These are phyloP conservation scores for Thalpophila matura DNA, from an alignment of 2,888 invertebrate species.

Conservation along the genomic window DNA sequence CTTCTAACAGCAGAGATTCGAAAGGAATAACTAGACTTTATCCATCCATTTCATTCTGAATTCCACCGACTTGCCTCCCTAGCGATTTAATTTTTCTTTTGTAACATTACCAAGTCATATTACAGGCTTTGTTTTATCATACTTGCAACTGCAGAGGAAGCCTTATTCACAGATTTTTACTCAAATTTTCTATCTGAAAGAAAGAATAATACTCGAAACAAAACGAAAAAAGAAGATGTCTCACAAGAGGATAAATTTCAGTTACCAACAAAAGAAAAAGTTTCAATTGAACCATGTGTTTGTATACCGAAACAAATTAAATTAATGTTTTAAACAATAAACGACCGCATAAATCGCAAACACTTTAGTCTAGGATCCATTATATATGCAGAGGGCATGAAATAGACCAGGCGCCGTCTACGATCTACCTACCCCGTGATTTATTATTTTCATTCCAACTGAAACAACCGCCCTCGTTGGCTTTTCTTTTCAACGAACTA, in stretches of 20 bases:
- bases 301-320: constrained; percentile 38
- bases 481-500: constrained; percentile 74
- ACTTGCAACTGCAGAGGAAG: constrained; percentile 40
- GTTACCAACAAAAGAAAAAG: constrained; percentile 17
- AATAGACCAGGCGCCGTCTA: constrained; percentile 79
- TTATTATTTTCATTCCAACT: constrained; percentile 85
- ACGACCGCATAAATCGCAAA: constrained; percentile 66
- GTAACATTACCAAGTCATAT: constrained; percentile 58
- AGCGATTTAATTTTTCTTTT: constrained; percentile 56
- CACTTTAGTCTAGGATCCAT: constrained; percentile 68
- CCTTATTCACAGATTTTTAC: constrained; percentile 36
- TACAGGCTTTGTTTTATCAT: constrained; percentile 53
- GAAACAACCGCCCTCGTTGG: constrained; percentile 76
- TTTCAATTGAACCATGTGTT: constrained; percentile 19
- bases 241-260: constrained; percentile 10
- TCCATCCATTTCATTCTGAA: constrained; percentile 42
- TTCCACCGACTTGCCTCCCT: constrained; percentile 31
- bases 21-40: constrained; percentile 41
- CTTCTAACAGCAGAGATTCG: constrained; percentile 28
- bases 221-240: constrained; percentile 17
- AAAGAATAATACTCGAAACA: constrained; percentile 20
- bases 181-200: constrained; percentile 4
- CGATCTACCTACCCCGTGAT: constrained; percentile 79
- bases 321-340: constrained; percentile 55
- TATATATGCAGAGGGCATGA: constrained; percentile 75